Conservation (phyloP, 37 sponge, comb jelly and placozoan genomes). For the Cliona cf. orientalis region DNA sequence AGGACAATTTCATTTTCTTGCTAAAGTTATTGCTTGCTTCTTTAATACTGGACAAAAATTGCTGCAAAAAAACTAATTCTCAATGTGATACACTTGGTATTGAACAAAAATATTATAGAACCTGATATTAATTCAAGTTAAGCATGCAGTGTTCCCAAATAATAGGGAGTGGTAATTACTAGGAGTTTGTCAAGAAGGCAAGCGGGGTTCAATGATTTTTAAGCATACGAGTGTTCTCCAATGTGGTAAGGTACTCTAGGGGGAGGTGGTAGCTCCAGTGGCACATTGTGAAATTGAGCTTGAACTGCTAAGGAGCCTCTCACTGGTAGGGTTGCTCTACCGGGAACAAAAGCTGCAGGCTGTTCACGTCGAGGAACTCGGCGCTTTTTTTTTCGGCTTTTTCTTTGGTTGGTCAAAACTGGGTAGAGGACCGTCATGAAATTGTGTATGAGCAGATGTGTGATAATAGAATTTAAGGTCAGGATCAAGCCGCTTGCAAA, state of each 20-base stretch:
- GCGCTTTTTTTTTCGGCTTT: not conserved
- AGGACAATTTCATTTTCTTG: too few relatives aligned
- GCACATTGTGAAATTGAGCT: conserved; percentile 15
- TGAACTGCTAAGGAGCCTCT: not conserved
- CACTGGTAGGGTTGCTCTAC: conserved; percentile 18
- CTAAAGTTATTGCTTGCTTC: too few relatives aligned
- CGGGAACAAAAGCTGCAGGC: conserved; percentile 20
- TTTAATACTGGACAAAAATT: too few relatives aligned
- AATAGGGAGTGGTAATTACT: too few relatives aligned
- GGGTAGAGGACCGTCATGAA: conserved; percentile 20
- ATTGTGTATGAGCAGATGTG: conserved; percentile 26
- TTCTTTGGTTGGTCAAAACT: not conserved
- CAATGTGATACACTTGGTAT: too few relatives aligned
- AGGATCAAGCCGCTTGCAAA: conserved; percentile 19
- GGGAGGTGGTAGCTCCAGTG: conserved; percentile 14
- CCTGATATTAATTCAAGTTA: too few relatives aligned
- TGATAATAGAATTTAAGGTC: conserved; percentile 34
- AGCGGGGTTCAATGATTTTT: too few relatives aligned
- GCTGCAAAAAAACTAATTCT: too few relatives aligned
- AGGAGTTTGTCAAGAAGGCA: too few relatives aligned
- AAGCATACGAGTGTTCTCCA: conserved; percentile 7
- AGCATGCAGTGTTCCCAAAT: too few relatives aligned
- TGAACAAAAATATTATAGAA: too few relatives aligned
- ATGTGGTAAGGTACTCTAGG: conserved; percentile 5
- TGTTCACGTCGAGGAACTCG: conserved; percentile 14